Base-by-base conservation (phyloP, 2,888 invertebrate genomes). In the Griposia aprilina region DNA sequence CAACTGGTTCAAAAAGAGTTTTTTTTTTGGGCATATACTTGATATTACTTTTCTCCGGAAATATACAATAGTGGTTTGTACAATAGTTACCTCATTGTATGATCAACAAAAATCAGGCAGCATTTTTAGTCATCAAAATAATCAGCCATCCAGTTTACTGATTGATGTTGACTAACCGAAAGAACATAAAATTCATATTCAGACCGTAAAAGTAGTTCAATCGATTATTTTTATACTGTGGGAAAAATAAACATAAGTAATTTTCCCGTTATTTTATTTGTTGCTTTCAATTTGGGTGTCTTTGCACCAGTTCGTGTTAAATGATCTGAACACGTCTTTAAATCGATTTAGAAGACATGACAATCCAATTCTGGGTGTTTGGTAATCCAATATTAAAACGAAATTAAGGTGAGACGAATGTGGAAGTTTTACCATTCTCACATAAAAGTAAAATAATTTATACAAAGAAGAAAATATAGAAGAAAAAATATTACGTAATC, bases 271-370 rank as follows among this genome's bases (percentile, higher is more conserved):
- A 79, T 50, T 48, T 20, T 63, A 71, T 45, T 72, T 20, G 20
- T 69, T 69, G 69, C 60, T 48, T 52, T n/a, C 8, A 45, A 65
- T 62, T 69, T 73, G 26, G 60, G 15, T 52, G 55, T 41, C 30
- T 74, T 10, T 81, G 78, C 66, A 76, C 26, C 74, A 36, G 36
- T 57, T 62, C 73, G 13, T 76, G 55, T 66, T 17, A 30, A 26
- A 59, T 62, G 62, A 66, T 69, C 68, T 50, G 55, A 55, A 74
- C 86, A 84, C 76, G 83, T 84, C 30, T 74, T 79, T 15, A 69
- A 36, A 82, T 82, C 79, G 68, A 72, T 79, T 59, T 36, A 52
- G 13, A 13, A 65, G 23, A 85, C 86, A 74, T 52, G 77, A 70
- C 30, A 80, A 80, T 73, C 63, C 72, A 75, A 86, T 80, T 75